phyloP scores from a whole-genome alignment of 2,888 invertebrate species.

The Notodonta ziczac region DNA sequence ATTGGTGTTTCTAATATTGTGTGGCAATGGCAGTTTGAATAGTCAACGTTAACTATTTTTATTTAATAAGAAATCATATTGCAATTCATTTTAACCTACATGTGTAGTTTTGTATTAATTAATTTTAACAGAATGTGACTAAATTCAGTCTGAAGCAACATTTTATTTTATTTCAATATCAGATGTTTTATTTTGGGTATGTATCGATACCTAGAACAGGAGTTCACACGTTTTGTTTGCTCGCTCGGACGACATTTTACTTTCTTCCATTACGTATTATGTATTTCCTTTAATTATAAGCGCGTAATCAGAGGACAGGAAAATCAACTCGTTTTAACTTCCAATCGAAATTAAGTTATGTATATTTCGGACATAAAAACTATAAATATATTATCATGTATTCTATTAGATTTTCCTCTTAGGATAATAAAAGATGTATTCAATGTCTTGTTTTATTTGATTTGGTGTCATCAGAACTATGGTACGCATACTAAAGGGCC shows the following conservation, averaged over 20 bases:
- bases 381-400: slow-evolving; percentile 64
- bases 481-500: too few relatives aligned
- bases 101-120: slow-evolving; percentile 22
- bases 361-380: slow-evolving; percentile 76
- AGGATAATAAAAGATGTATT: slow-evolving; percentile 63
- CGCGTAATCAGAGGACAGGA: slow-evolving; percentile 53
- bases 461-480: background rate
- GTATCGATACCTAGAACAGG: slow-evolving; percentile 23
- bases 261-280: slow-evolving; percentile 72
- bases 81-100: slow-evolving; percentile 15
- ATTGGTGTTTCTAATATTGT: slow-evolving; percentile 44
- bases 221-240: slow-evolving; percentile 52
- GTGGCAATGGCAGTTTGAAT: slow-evolving; percentile 35
- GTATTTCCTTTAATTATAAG: slow-evolving; percentile 63
- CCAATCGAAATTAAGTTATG: slow-evolving; percentile 75
- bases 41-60: slow-evolving; percentile 23
- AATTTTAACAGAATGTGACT: slow-evolving; percentile 20
- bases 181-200: slow-evolving; percentile 22
- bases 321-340: slow-evolving; percentile 74
- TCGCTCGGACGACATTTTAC: slow-evolving; percentile 51
- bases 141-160: slow-evolving; percentile 27
- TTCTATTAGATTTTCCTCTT: slow-evolving; percentile 63
- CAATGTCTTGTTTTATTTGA: slow-evolving; percentile 32
- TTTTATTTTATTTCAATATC: slow-evolving; percentile 27
- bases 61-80: slow-evolving; percentile 28